Evolutionary conservation across 1,140 invertebrate genomes (phyloP), one percentile per base, ranked within the genome.

Genomic region (Pseudomyrmex cubaensis): DNA sequence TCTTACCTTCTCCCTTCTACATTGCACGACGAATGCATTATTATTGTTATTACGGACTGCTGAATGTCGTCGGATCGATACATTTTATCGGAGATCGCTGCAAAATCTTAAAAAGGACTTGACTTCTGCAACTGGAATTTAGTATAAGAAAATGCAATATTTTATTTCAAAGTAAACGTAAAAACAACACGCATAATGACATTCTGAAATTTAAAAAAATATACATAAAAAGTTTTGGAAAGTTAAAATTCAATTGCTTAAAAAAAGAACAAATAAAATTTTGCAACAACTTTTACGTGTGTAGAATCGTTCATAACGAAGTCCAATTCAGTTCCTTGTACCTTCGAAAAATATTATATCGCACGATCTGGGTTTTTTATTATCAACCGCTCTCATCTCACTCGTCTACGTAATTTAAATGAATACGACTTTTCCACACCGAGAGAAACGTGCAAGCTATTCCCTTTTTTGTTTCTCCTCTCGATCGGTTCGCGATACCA

Each of bases 11-110:
- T 84, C 78, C 64, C 83, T 64, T 85, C 75, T 57, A 70, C 78
- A 70, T 84, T 76, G 35, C 35, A 78, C 89, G 22, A 86, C 75
- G 83, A 85, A 74, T 84, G 57, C 83, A 85, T 90, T 89, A 90
- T 91, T 87, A 90, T 89, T 66, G 73, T 87, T 90, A 90, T 89
- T 89, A 89, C 82, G 64, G 22, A 35, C 13, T 54, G 61, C 69
- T 61, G 66, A 85, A 66, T 77, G 70, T 61, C 25, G 61, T 20
- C 17, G 64, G 48, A n/a, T 82, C 22, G 67, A 80, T 85, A 83
- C 35, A 35, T 35, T 35, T 75, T 67, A 83, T 83, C 63, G 56
- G 75, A 56, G 84, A 22, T 59, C 8, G 17, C 22, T 15, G 20
- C 50, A 22, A 52, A 78, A 56, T 64, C 64, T 17, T 20, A 17